A percentile compares a stretch with the other conserved stretches of the same genome.
Conservation (phyloP, 2,888 invertebrate genomes). For the Salticus scenicus region DNA sequence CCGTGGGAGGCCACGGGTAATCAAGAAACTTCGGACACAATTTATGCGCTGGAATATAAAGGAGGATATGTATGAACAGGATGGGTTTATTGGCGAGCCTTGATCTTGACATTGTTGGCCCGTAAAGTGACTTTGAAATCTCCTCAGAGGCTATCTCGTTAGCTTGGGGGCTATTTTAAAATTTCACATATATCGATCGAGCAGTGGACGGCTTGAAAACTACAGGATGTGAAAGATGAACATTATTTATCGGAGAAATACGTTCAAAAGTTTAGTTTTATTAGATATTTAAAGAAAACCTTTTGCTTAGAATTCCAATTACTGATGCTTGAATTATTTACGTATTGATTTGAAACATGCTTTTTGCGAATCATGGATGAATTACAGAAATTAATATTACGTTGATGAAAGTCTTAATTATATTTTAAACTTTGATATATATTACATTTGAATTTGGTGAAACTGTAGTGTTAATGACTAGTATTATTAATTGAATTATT, state of each 20-base stretch:
- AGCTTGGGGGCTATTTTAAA: slow-evolving; percentile 37
- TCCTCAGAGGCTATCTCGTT: neutral
- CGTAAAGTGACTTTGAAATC: slow-evolving; percentile 67
- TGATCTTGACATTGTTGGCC: slow-evolving; percentile 57
- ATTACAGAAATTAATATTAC: no score
- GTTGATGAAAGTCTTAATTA: no score
- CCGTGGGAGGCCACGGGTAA: slow-evolving; percentile 57
- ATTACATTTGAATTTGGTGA: no score
- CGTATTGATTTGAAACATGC: no score
- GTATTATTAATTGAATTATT: no score
- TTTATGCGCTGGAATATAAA: slow-evolving; percentile 20
- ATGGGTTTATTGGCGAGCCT: slow-evolving; percentile 51
- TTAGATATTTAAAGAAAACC: no score
- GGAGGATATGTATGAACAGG: slow-evolving; percentile 20
- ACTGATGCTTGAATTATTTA: no score
- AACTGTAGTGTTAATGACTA: no score
- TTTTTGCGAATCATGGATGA: no score
- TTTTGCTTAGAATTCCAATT: no score
- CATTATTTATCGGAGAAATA: neutral
- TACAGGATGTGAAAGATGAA: neutral
- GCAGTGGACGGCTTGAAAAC: slow-evolving; percentile 21
- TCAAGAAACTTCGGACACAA: slow-evolving; percentile 48
- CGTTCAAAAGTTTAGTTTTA: no score
- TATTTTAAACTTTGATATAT: no score
- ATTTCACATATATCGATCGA: slow-evolving; percentile 37